Percentiles rank a stretch among this genome's conserved stretches.
phyloP scores from a whole-genome alignment of 2,113 vertebrate genomes.

The Morone saxatilis region DNA sequence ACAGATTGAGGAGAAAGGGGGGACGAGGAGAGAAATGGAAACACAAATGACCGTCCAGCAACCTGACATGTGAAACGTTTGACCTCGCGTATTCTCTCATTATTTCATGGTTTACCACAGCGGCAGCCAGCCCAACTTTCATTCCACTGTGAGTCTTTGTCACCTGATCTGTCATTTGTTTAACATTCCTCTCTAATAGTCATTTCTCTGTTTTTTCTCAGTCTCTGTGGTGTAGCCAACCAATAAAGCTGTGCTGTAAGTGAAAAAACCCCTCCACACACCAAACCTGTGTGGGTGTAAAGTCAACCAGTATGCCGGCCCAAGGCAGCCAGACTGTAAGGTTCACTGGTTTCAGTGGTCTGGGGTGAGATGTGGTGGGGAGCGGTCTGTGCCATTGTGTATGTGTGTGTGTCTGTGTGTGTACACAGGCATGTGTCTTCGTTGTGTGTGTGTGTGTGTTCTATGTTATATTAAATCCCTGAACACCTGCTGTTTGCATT shows the following conservation, averaged over 20 bases:
- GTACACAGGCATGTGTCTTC: too few species aligned
- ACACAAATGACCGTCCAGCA: not conserved
- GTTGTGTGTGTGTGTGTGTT: conserved; percentile 13
- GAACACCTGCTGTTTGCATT: conserved; percentile 82
- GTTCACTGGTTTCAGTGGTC: conserved; percentile 68
- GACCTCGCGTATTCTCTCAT: conserved; percentile 33
- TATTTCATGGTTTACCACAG: conserved; percentile 36
- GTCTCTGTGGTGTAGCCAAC: conserved; percentile 15
- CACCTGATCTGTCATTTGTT: conserved; percentile 54
- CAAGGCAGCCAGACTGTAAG: conserved; percentile 47
- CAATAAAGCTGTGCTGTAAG: conserved; percentile 45
- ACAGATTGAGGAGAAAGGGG: not conserved
- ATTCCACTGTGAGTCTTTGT: conserved; percentile 34
- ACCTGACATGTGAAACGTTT: not conserved
- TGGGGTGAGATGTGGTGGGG: conserved; percentile 34
- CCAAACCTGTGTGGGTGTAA: conserved; percentile 11
- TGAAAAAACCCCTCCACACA: conserved; percentile 31
- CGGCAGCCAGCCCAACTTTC: not conserved
- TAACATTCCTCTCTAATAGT: conserved; percentile 38
- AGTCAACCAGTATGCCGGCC: conserved; percentile 31
- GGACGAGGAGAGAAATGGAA: conserved; percentile 6
- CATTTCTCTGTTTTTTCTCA: conserved; percentile 29
- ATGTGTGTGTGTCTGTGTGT: conserved; percentile 29
- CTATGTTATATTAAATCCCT: conserved; percentile 60
- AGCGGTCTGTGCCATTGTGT: conserved; percentile 33